phyloP scores from a whole-genome alignment of 1,140 invertebrate species.

The Scaptodrosophila lebanonensis region DNA sequence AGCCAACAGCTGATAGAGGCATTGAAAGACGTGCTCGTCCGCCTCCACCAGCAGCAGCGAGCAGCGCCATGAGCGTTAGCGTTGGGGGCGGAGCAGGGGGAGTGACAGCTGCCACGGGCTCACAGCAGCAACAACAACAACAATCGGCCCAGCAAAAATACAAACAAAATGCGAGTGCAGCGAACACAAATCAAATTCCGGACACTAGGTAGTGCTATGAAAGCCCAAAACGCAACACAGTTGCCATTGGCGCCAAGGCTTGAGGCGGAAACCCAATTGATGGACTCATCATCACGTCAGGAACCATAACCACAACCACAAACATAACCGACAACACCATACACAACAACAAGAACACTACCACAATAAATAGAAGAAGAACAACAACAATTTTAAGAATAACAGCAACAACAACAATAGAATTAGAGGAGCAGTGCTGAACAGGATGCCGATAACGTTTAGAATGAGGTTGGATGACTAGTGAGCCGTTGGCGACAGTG shows the following conservation, averaged over 20 bases:
- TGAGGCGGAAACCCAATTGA: too few relatives aligned
- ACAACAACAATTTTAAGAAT: slow-evolving; percentile 29
- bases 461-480: too few relatives aligned
- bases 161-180: slow-evolving; percentile 57
- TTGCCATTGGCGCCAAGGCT: slow-evolving; percentile 55
- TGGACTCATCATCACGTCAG: background rate
- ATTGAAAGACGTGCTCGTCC: slow-evolving; percentile 67
- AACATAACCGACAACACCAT: slow-evolving; percentile 6
- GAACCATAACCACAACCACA: slow-evolving; percentile 34
- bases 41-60: slow-evolving; percentile 40
- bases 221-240: slow-evolving; percentile 27
- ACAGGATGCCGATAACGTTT: too few relatives aligned
- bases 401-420: slow-evolving; percentile 39
- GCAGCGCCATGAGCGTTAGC: background rate
- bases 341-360: slow-evolving; percentile 17
- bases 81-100: slow-evolving; percentile 10
- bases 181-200: slow-evolving; percentile 76
- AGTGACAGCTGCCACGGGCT: slow-evolving; percentile 67
- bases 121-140: slow-evolving; percentile 48
- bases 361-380: slow-evolving; percentile 11
- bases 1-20: slow-evolving; percentile 68
- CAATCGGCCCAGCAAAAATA: slow-evolving; percentile 61
- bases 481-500: too few relatives aligned
- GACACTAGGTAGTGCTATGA: slow-evolving; percentile 76
- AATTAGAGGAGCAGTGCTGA: too few relatives aligned